Conservation (phyloP, 2,797 vertebrate genomes). For the Miichthys miiuy region DNA sequence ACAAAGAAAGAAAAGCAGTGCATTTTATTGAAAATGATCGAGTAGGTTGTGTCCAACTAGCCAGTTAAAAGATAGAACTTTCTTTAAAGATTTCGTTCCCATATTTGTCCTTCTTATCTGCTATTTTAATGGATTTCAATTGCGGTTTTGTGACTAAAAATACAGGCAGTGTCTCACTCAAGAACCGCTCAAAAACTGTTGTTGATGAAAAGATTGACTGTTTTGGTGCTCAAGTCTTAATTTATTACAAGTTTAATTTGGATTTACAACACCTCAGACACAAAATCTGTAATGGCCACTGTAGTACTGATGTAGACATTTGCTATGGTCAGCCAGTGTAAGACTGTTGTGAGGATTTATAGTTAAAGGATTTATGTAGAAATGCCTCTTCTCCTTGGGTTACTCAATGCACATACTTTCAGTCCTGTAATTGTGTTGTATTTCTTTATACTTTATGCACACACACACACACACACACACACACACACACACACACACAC, state of each 20-base stretch:
- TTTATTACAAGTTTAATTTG: constrained; percentile 17
- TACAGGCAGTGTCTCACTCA: background rate
- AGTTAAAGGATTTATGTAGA: constrained; percentile 32
- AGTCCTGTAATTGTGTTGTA: constrained; percentile 19
- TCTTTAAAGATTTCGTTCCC: background rate
- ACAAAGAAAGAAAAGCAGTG: no score
- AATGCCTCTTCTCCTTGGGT: constrained; percentile 24
- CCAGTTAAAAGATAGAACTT: background rate
- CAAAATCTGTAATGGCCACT: constrained; percentile 23
- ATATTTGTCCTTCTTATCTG: background rate
- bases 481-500: constrained; percentile 1
- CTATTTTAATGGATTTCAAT: background rate
- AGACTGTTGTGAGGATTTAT: constrained; percentile 41
- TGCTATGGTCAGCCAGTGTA: constrained; percentile 27
- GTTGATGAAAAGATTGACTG: constrained; percentile 16
- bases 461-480: background rate
- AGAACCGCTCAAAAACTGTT: background rate
- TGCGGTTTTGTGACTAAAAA: background rate
- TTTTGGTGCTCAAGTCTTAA: background rate
- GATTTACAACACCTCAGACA: constrained; percentile 26
- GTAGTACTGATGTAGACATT: constrained; percentile 21
- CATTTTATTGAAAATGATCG: no score
- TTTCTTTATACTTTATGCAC: background rate
- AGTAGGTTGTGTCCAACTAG: background rate
- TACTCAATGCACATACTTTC: constrained; percentile 15